Percentiles rank a stretch among this genome's conserved stretches.
phyloP scores from a whole-genome alignment of 2,797 vertebrate genomes.

The Denticeps clupeoides region DNA sequence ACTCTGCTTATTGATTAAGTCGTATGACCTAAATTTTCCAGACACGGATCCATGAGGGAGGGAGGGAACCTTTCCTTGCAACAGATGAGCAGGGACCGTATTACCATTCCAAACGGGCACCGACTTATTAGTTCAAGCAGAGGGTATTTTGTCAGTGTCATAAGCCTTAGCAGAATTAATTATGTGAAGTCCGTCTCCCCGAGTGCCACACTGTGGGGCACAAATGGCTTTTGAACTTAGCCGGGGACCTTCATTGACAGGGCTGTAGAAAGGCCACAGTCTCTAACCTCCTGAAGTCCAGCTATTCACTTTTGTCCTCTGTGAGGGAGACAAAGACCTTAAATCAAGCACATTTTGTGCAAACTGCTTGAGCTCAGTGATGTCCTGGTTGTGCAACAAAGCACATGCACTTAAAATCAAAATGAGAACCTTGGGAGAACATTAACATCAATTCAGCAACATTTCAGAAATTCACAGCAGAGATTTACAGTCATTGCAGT shows the following conservation, averaged over 20 bases:
- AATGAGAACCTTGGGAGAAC: no score
- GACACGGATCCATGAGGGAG: slow-evolving; percentile 31
- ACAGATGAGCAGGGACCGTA: slow-evolving; percentile 40
- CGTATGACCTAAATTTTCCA: slow-evolving; percentile 48
- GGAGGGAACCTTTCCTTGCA: slow-evolving; percentile 40
- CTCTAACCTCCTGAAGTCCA: background rate
- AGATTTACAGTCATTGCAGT: no score
- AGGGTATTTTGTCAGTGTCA: slow-evolving; percentile 70
- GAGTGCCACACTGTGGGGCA: slow-evolving; percentile 54
- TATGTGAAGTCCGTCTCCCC: slow-evolving; percentile 56
- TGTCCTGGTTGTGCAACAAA: no score
- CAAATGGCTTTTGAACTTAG: slow-evolving; percentile 78
- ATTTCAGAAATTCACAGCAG: no score
- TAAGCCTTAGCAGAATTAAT: slow-evolving; percentile 68
- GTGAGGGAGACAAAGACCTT: no score
- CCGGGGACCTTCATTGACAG: slow-evolving; percentile 71
- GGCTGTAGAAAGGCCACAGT: background rate
- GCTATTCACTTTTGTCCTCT: no score
- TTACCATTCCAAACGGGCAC: slow-evolving; percentile 64
- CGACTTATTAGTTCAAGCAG: slow-evolving; percentile 56
- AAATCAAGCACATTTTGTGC: no score
- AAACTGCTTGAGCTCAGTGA: no score
- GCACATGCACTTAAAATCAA: no score
- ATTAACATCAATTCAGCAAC: no score
- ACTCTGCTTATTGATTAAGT: slow-evolving; percentile 45